A percentile compares a stretch with the other conserved stretches of the same genome.
These are phyloP conservation scores for Hypsibius dujardini DNA, from an alignment of 1,140 invertebrate genomes.

Conservation along the genomic window DNA sequence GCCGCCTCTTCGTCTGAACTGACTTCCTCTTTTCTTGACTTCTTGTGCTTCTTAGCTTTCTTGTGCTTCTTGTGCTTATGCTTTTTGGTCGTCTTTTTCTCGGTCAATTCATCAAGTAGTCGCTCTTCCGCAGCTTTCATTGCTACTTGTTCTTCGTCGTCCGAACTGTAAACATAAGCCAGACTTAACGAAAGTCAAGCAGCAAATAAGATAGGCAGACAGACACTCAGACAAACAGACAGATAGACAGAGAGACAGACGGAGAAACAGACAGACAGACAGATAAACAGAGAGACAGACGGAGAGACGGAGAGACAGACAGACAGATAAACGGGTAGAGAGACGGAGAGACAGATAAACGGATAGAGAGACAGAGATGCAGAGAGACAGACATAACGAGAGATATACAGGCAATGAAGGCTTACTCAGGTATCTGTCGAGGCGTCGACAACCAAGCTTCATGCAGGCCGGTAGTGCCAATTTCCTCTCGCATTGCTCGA, in stretches of 20 bases:
- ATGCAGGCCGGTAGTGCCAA: neutral
- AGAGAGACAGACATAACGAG: neutral
- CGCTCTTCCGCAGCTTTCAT: slow-evolving; percentile 21
- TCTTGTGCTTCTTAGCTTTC: slow-evolving; percentile 22
- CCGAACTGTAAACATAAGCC: slow-evolving; percentile 11
- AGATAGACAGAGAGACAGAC: neutral
- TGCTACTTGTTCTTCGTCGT: slow-evolving; percentile 26
- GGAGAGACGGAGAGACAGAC: neutral
- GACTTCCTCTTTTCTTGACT: slow-evolving; percentile 23
- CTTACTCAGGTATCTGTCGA: neutral
- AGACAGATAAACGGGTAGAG: neutral
- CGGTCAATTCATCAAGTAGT: slow-evolving; percentile 17
- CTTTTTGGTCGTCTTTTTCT: slow-evolving; percentile 25
- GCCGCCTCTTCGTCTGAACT: slow-evolving; percentile 23
- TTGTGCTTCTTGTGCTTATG: slow-evolving; percentile 25
- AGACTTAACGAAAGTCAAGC: neutral
- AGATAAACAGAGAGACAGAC: neutral
- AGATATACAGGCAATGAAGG: neutral
- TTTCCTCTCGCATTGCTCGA: neutral
- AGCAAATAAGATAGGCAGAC: neutral
- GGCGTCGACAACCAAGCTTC: neutral
- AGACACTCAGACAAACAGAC: neutral
- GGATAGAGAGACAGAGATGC: neutral
- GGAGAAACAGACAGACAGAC: neutral
- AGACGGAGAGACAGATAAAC: neutral